Evolutionary conservation across 2,113 vertebrate species (phyloP), one percentile per base, ranked within the genome.

Genomic region (Campylorhamphus procurvoides): DNA sequence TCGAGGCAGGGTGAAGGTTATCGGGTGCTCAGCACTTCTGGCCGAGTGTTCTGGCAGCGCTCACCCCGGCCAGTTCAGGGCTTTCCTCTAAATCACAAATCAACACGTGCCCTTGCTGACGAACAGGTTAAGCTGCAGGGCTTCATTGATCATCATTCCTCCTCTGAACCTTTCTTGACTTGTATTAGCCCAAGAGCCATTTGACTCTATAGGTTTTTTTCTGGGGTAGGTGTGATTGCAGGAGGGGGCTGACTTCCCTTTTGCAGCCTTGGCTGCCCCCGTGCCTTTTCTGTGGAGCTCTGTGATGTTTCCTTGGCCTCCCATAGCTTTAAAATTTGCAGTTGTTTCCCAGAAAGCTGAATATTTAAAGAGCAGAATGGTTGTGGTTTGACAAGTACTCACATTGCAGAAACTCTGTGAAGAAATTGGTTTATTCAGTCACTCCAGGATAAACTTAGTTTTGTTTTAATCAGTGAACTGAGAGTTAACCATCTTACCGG

Each of bases 1-100:
- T 94, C 0, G 4, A 46, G 53, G 52, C 71, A 55, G 72, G 68
- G 50, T 9, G 13, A 84, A 88, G 92, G 92, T 94, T 97, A 95
- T 94, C 83, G 0, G n/a, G 13, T 27, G 31, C 80, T 63, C 59
- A 8, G 85, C 18, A 7, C 90, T 62, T 37, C 24, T 56, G 85
- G 18, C 71, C 35, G 75, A 80, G 94, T 35, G 72, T 42, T 88
- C 85, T 92, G 96, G 82, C 85, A 84, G 58, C 2, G 0, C 82
- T 60, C 0, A 3, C 73, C 39, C 39, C 39, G 8, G 2, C 74
- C 49, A 4, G 39, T 39, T 8, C 40, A 6, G 84, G 53, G 62
- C 18, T 52, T 83, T 95, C 50, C 59, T 49, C 88, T 80, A 19
- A 73, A 15, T 42, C 79, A 58, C 92, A 84, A 9, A 33, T 50